These are phyloP conservation scores for Astreopora myriophthalma DNA, from an alignment of 64 coral and sea anemone species.

Conservation along the genomic window DNA sequence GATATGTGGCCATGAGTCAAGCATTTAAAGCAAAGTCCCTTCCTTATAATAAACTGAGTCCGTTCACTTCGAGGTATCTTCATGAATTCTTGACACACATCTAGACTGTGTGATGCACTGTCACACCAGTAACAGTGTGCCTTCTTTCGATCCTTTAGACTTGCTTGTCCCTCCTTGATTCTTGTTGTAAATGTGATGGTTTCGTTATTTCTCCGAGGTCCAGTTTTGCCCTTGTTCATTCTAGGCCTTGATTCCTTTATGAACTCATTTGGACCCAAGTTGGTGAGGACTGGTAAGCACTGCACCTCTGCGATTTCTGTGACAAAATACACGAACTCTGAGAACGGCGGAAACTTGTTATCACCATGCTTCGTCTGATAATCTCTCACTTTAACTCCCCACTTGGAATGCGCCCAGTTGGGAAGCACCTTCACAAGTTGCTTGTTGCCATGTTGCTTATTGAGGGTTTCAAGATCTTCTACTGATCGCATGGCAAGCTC, in stretches of 20 bases:
- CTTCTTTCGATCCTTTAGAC: neutral
- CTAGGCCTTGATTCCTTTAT: neutral
- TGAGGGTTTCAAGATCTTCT: slow-evolving; percentile 50
- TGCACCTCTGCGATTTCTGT: slow-evolving; percentile 35
- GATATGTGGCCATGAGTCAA: slow-evolving; percentile 43
- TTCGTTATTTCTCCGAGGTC: neutral
- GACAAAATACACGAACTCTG: slow-evolving; percentile 20
- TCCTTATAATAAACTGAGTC: neutral
- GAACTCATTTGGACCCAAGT: neutral
- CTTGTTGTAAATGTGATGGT: neutral
- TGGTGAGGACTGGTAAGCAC: slow-evolving; percentile 14
- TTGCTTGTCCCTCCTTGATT: neutral
- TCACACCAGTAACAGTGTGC: neutral
- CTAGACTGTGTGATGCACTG: neutral
- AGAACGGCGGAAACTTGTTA: slow-evolving; percentile 23
- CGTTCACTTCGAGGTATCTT: slow-evolving; percentile 12
- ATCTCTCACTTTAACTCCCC: slow-evolving; percentile 26
- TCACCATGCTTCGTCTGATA: slow-evolving; percentile 8
- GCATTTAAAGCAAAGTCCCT: slow-evolving; percentile 11
- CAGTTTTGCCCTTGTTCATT: neutral
- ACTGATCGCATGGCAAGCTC: slow-evolving; percentile 43
- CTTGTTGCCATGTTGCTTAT: slow-evolving; percentile 45
- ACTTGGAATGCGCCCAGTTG: slow-evolving; percentile 33
- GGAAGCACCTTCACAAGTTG: slow-evolving; percentile 13
- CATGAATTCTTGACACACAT: slow-evolving; percentile 26